A percentile compares a stretch with the other conserved stretches of the same genome.
These are phyloP conservation scores for Chorisops tibialis DNA, from an alignment of 2,888 invertebrate genomes.

Conservation along the genomic window DNA sequence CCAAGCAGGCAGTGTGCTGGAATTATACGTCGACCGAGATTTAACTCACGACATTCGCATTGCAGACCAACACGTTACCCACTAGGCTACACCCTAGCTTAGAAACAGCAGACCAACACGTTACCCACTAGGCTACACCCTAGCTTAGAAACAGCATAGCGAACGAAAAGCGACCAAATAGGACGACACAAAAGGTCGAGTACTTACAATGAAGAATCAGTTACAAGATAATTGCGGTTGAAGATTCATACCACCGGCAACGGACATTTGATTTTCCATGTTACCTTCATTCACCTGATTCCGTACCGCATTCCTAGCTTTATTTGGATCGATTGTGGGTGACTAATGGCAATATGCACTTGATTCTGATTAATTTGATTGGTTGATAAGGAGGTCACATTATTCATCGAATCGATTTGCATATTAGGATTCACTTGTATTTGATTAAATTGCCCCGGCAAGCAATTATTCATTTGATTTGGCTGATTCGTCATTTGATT, in stretches of 20 bases:
- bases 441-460: slow-evolving; percentile 47
- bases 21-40: too few relatives aligned
- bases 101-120: too few relatives aligned
- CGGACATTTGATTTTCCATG: slow-evolving; percentile 44
- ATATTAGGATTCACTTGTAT: slow-evolving; percentile 41
- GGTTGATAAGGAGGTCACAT: slow-evolving; percentile 46
- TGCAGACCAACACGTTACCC: too few relatives aligned
- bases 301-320: slow-evolving; percentile 44
- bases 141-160: too few relatives aligned
- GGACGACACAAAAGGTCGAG: too few relatives aligned
- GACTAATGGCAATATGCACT: slow-evolving; percentile 47
- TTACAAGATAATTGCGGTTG: slow-evolving; percentile 29
- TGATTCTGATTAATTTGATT: slow-evolving; percentile 45
- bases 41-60: too few relatives aligned
- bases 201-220: too few relatives aligned
- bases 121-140: too few relatives aligned
- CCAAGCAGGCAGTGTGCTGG: too few relatives aligned
- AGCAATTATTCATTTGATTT: slow-evolving; percentile 38
- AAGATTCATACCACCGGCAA: slow-evolving; percentile 21
- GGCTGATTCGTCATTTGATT: slow-evolving; percentile 30
- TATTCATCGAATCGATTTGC: slow-evolving; percentile 44
- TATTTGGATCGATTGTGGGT: slow-evolving; percentile 49
- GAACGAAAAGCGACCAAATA: too few relatives aligned
- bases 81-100: too few relatives aligned
- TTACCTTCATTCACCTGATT: slow-evolving; percentile 40